These are phyloP conservation scores for Rhogogaster chlorosoma DNA, from an alignment of 2,888 invertebrate genomes.

Conservation along the genomic window DNA sequence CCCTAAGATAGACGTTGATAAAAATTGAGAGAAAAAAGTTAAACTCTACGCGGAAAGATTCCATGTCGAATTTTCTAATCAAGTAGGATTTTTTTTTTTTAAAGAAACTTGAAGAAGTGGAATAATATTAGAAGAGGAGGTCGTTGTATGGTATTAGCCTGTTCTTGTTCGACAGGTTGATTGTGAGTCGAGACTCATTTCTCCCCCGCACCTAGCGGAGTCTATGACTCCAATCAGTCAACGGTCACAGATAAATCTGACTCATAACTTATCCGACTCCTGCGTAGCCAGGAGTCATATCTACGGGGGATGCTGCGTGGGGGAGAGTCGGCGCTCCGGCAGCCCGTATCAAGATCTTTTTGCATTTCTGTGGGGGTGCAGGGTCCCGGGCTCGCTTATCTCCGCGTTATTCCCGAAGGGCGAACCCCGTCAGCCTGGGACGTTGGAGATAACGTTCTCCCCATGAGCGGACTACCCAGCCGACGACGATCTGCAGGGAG, in stretches of 20 bases:
- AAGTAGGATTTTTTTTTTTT: background rate
- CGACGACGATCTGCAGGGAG: slow-evolving; percentile 38
- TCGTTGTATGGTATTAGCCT: background rate
- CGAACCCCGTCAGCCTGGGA: slow-evolving; percentile 75
- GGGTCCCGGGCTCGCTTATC: slow-evolving; percentile 71
- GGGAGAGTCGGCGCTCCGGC: slow-evolving; percentile 54
- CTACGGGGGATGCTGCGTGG: slow-evolving; percentile 56
- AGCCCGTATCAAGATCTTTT: slow-evolving; percentile 76
- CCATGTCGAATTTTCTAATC: background rate
- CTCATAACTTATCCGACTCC: slow-evolving; percentile 73
- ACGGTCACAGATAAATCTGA: slow-evolving; percentile 75
- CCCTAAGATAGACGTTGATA: background rate
- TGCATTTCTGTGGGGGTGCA: slow-evolving; percentile 72
- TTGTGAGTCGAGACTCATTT: background rate
- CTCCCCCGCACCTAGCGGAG: slow-evolving; percentile 7
- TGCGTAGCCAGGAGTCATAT: slow-evolving; percentile 64
- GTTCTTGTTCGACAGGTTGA: slow-evolving; percentile 38
- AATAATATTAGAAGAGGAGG: background rate
- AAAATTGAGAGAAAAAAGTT: background rate
- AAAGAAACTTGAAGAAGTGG: background rate
- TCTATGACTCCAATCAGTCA: slow-evolving; percentile 68
- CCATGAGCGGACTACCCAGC: slow-evolving; percentile 23
- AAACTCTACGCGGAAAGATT: background rate
- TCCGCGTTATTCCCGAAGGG: slow-evolving; percentile 76
- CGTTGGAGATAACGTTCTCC: slow-evolving; percentile 73